phyloP scores from a whole-genome alignment of 2,797 vertebrate genomes.

The Siniperca scherzeri region DNA sequence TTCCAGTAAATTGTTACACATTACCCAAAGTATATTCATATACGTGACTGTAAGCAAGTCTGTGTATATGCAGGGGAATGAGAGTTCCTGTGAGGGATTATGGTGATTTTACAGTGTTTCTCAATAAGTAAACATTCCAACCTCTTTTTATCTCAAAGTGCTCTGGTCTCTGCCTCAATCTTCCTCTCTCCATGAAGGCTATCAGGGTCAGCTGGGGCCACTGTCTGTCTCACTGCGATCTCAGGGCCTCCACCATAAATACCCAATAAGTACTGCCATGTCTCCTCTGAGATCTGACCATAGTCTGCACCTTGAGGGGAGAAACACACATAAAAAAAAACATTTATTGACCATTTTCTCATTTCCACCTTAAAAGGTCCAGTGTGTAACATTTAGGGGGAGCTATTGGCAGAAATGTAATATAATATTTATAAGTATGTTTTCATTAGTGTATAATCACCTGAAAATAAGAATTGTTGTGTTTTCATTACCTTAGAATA shows the following conservation, averaged over 20 bases:
- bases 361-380: neutral
- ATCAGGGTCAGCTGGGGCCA: slow-evolving; percentile 88
- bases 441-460: too few relatives aligned
- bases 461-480: too few relatives aligned
- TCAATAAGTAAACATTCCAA: slow-evolving; percentile 26
- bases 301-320: slow-evolving; percentile 93
- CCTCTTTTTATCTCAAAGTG: slow-evolving; percentile 85
- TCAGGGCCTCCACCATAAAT: slow-evolving; percentile 95
- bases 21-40: neutral
- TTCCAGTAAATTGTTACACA: slow-evolving; percentile 25
- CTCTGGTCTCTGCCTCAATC: slow-evolving; percentile 96
- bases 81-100: neutral
- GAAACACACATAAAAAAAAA: neutral
- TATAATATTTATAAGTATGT: too few relatives aligned
- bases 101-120: neutral
- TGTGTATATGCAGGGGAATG: neutral
- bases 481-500: too few relatives aligned
- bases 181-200: slow-evolving; percentile 93
- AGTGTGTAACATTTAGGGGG: too few relatives aligned
- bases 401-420: too few relatives aligned
- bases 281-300: slow-evolving; percentile 98
- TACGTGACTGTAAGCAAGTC: rapidly evolving
- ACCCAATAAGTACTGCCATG: slow-evolving; percentile 92
- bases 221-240: slow-evolving; percentile 93
- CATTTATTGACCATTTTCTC: neutral